phyloP scores from a whole-genome alignment of 2,888 invertebrate genomes.

The Ochropleura plecta region DNA sequence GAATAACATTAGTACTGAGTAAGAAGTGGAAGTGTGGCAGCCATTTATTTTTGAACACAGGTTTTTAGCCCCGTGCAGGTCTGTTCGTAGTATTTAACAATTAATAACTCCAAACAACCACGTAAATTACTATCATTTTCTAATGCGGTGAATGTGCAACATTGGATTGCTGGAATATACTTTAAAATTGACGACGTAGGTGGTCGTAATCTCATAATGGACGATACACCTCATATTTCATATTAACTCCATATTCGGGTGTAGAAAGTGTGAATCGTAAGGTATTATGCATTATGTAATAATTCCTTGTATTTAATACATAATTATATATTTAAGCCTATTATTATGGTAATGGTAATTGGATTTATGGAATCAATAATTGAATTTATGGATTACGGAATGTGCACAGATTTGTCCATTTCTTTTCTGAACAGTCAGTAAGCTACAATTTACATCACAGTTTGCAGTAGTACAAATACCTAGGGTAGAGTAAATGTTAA shows the following conservation, averaged over 20 bases:
- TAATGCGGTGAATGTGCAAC: background rate
- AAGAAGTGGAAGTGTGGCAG: background rate
- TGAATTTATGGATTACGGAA: too few relatives aligned
- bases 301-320: conserved; percentile 14
- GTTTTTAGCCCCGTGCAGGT: background rate
- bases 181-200: conserved; percentile 4
- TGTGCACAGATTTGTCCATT: background rate
- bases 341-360: conserved; percentile 22
- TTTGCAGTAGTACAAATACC: background rate
- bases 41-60: background rate
- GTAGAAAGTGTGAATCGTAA: conserved; percentile 57
- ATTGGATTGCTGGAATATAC: background rate
- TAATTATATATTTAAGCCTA: conserved; percentile 28
- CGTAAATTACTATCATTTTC: background rate
- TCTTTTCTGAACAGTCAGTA: background rate
- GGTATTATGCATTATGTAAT: conserved; percentile 14
- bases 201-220: conserved; percentile 7
- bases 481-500: background rate
- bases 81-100: background rate
- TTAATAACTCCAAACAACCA: background rate
- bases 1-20: background rate
- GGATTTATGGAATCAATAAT: conserved; percentile 2
- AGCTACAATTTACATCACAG: background rate
- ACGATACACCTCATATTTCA: conserved; percentile 11
- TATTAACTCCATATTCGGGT: conserved; percentile 10